Conservation (phyloP, 2,797 vertebrate genomes). For the Anabacerthia variegaticeps region DNA sequence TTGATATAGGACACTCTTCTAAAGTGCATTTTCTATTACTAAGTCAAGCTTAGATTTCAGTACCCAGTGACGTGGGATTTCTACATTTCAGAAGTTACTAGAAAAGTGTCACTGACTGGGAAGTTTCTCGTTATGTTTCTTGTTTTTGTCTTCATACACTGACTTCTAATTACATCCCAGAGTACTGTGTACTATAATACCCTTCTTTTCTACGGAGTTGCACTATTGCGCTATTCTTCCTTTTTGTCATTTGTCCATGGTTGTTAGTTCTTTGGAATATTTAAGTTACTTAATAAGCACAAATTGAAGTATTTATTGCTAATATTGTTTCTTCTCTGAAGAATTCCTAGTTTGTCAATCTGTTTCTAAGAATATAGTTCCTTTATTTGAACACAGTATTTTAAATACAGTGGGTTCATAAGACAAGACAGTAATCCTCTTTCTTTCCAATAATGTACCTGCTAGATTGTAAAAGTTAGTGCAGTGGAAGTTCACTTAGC, state of each 20-base stretch:
- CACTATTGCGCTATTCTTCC: neutral
- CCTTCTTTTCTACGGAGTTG: neutral
- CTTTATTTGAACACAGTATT: neutral
- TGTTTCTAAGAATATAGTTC: neutral
- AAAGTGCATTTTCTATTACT: neutral
- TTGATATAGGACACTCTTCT: neutral
- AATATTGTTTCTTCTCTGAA: neutral
- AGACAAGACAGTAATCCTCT: neutral
- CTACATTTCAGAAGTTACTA: neutral
- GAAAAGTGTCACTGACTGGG: neutral
- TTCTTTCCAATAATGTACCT: neutral
- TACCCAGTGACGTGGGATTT: neutral
- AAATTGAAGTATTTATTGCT: neutral
- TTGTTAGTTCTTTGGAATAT: neutral
- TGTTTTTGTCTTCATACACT: constrained; percentile 14
- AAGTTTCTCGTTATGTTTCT: neutral
- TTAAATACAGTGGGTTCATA: neutral
- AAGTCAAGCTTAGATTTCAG: neutral
- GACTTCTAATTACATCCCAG: neutral
- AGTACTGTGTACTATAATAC: neutral
- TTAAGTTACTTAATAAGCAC: neutral
- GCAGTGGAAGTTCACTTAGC: neutral
- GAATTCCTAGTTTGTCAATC: neutral
- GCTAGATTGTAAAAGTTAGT: neutral
- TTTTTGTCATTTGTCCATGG: neutral